Evolutionary conservation across 2,797 vertebrate genomes (phyloP).

Genomic region (Danio jaintianensis): DNA sequence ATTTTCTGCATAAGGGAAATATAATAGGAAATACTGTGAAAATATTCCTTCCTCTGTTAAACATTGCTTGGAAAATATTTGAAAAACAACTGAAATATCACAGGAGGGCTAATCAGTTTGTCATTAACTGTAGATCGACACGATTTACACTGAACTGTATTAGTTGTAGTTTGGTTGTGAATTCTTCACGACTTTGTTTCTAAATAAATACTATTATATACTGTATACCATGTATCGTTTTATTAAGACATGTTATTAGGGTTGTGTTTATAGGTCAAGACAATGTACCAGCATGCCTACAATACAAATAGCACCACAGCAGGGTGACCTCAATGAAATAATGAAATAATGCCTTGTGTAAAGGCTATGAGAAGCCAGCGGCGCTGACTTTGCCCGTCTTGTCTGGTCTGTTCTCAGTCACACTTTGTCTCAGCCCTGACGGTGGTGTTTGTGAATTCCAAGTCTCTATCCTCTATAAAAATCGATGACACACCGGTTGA

Average conservation of each 20-base stretch:
- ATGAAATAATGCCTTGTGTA: background rate
- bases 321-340: constrained; percentile 9
- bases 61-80: too few species aligned
- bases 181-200: too few species aligned
- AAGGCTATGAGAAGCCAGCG: background rate
- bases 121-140: too few species aligned
- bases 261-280: background rate
- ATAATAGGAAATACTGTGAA: too few species aligned
- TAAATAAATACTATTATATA: too few species aligned
- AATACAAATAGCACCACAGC: background rate
- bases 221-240: too few species aligned
- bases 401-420: constrained; percentile 78
- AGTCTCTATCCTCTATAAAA: constrained; percentile 95
- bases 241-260: background rate
- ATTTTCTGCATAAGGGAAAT: too few species aligned
- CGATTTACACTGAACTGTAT: background rate
- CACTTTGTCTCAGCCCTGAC: constrained; percentile 97
- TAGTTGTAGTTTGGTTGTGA: background rate
- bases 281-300: background rate
- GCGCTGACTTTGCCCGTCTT: constrained; percentile 29
- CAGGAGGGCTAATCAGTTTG: too few species aligned
- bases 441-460: constrained; percentile 98
- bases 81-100: too few species aligned
- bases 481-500: constrained; percentile 97
- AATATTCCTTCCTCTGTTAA: too few species aligned